Evolutionary conservation across 1,140 invertebrate genomes (phyloP).

Genomic region (Eurosta solidaginis): DNA sequence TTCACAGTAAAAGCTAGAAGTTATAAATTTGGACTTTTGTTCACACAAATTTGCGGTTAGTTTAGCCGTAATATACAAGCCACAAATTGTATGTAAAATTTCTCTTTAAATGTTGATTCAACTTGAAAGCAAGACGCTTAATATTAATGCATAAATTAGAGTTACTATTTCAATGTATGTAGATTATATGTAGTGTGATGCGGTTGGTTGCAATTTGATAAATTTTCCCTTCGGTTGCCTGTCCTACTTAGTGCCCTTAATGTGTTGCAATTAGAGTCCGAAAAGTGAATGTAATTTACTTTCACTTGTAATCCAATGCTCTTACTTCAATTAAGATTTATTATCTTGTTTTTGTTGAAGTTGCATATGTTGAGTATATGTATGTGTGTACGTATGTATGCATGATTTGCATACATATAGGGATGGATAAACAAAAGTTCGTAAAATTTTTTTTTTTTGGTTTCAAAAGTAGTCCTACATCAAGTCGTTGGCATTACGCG

Average conservation of each 20-base stretch:
- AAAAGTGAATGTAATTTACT: conserved; percentile 17
- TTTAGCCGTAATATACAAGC: not conserved
- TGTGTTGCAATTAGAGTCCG: not conserved
- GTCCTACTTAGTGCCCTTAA: not conserved
- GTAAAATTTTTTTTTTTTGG: too few species aligned
- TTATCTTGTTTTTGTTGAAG: not conserved
- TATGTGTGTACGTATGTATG: too few species aligned
- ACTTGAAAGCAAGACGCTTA: not conserved
- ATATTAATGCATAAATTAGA: not conserved
- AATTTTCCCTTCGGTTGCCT: not conserved
- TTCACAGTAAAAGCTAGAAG: not conserved
- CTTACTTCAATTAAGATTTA: not conserved
- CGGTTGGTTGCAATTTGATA: not conserved
- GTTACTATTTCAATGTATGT: conserved; percentile 1
- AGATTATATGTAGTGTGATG: not conserved
- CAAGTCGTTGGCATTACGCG: too few species aligned
- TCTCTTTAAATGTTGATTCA: not conserved
- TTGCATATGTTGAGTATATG: too few species aligned
- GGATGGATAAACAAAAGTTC: too few species aligned
- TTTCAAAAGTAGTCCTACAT: too few species aligned
- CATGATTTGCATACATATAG: too few species aligned
- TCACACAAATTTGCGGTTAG: not conserved
- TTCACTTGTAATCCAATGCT: not conserved
- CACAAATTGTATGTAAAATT: not conserved
- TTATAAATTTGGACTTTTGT: not conserved